Evolutionary conservation across 2,113 vertebrate species (phyloP), one percentile per base, ranked within the genome.

Genomic region (Prunella fulvescens): DNA sequence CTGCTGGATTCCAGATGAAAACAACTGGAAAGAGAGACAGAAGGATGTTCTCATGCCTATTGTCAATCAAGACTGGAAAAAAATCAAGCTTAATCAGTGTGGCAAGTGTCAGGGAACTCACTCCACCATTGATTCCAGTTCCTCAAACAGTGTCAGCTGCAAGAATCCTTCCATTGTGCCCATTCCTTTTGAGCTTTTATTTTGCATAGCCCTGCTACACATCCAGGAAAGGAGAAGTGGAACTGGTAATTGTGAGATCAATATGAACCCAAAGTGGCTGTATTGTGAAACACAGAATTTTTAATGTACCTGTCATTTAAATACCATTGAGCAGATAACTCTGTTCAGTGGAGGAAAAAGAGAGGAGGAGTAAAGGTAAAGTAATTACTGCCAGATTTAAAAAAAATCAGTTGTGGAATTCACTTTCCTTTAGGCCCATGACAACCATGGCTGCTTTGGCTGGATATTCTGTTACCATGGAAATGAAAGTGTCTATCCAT

Each of bases 161-260:
- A 48, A 86, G 44, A 53, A 33, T 39, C n/a, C 65, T 91, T 92
- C 70, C 81, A 78, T 12, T 10, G 2, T 71, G 80, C 65, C 50
- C 40, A 45, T 79, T 92, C 77, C 56, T 87, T 93, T 81, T 58
- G 33, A 85, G 50, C 24, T 87, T 88, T 90, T 86, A 67, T 37
- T 93, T 93, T 95, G 73, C 85, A 93, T 54, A 92, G 42, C 66
- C 12, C 11, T 37, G 58, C 40, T 69, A 58, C 4, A 14, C 25
- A 69, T 56, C 57, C 57, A 85, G 78, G 81, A 93, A 85, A 88
- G 81, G 29, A 61, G 81, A 95, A 95, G 79, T 91, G 40, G 80
- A 90, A 94, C 31, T 78, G 82, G 31, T 29, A 74, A 78, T 60
- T 77, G 19, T 42, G 71, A 88, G 53, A 64, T 48, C 56, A 78